A percentile compares a stretch with the other conserved stretches of the same genome.
Conservation (phyloP, 2,888 invertebrate genomes). For the Kuschelorhynchus macadamiae region DNA sequence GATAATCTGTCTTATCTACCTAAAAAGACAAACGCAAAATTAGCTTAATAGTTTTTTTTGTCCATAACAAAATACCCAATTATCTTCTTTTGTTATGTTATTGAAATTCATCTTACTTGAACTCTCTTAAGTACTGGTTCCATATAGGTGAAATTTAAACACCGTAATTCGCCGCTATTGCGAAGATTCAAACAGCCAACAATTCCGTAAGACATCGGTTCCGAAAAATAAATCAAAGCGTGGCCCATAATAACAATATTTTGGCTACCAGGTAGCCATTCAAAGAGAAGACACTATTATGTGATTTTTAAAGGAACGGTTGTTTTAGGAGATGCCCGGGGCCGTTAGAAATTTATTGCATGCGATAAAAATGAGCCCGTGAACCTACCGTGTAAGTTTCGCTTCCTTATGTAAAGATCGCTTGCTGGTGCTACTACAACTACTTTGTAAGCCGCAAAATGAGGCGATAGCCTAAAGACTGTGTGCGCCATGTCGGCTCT, state of each 20-base stretch:
- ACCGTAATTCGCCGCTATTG: too few relatives aligned
- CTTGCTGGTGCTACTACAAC: too few relatives aligned
- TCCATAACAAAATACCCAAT: too few relatives aligned
- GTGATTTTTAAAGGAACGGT: conserved; percentile 38
- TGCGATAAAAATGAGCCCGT: conserved; percentile 24
- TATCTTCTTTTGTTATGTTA: too few relatives aligned
- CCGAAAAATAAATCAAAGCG: conserved; percentile 14
- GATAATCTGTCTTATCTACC: too few relatives aligned
- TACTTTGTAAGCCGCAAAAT: conserved; percentile 22
- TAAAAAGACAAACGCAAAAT: too few relatives aligned
- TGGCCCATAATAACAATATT: conserved; percentile 20
- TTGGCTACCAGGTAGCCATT: conserved; percentile 32
- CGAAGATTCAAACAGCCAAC: not conserved
- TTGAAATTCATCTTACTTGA: too few relatives aligned
- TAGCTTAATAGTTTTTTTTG: too few relatives aligned
- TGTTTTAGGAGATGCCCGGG: conserved; percentile 27
- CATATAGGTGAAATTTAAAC: too few relatives aligned
- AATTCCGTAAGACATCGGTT: not conserved
- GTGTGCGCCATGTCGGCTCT: conserved; percentile 6
- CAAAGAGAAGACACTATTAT: conserved; percentile 23
- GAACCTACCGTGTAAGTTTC: conserved; percentile 26
- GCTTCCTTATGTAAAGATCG: conserved; percentile 35
- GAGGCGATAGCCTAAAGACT: conserved; percentile 14
- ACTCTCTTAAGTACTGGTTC: too few relatives aligned
- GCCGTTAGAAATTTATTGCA: conserved; percentile 38